Conservation (phyloP, 2,113 vertebrate genomes). For the Tupaia chinensis region DNA sequence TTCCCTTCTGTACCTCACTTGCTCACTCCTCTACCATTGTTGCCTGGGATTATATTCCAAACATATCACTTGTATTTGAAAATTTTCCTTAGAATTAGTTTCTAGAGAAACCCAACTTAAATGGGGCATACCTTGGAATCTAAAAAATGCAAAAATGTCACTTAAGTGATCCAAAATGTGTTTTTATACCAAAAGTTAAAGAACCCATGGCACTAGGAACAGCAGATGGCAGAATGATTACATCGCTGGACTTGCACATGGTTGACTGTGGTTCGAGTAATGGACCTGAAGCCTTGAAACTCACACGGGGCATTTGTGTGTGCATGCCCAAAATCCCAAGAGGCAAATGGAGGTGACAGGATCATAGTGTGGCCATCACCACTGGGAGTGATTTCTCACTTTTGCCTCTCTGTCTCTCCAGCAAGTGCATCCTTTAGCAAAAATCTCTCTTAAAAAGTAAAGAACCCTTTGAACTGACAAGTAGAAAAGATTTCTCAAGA, state of each 20-base stretch:
- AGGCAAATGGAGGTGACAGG: no score
- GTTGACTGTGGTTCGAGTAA: no score
- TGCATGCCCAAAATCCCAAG: no score
- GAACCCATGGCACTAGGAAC: background rate
- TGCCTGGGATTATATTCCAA: background rate
- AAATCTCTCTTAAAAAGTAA: background rate
- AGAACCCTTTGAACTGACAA: background rate
- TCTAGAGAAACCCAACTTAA: background rate
- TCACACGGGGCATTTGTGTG: no score
- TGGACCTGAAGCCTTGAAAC: no score
- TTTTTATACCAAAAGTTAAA: slow-evolving; percentile 6
- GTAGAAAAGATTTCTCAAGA: background rate
- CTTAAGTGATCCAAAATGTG: slow-evolving; percentile 24
- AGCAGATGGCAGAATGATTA: no score
- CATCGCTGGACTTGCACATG: no score
- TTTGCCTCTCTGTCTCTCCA: no score
- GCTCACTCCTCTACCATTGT: background rate
- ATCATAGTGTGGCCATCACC: no score
- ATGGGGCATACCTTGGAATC: background rate
- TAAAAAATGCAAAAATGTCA: background rate
- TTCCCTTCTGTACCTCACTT: background rate
- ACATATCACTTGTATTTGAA: background rate
- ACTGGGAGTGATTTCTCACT: no score
- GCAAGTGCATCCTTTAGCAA: background rate
- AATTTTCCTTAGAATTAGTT: slow-evolving; percentile 10